Conservation (phyloP, 2,888 invertebrate species). For the Volucella inanis region DNA sequence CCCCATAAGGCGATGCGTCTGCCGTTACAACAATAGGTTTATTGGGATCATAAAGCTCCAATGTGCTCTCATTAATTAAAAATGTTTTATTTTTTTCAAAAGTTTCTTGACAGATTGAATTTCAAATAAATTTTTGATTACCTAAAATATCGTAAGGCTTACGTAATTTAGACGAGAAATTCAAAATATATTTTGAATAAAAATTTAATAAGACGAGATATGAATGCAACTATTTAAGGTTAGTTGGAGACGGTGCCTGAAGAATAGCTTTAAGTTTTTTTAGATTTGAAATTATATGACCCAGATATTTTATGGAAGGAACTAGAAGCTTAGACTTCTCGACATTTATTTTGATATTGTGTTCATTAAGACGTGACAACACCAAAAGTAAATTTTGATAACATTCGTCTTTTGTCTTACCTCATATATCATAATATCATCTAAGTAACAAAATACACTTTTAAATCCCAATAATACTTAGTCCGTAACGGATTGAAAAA, state of each 20-base stretch:
- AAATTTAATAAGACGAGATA: constrained; percentile 53
- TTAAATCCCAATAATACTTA: constrained; percentile 10
- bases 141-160: no score
- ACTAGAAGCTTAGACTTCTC: constrained; percentile 56
- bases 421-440: constrained; percentile 59
- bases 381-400: no score
- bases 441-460: constrained; percentile 49
- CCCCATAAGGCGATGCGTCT: no score
- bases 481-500: constrained; percentile 23
- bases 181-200: constrained; percentile 48
- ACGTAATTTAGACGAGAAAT: constrained; percentile 54
- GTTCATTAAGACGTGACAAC: no score
- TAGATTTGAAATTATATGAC: constrained; percentile 48
- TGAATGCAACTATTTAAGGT: no score
- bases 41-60: constrained; percentile 45
- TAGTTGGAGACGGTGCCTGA: no score
- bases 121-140: constrained; percentile 63
- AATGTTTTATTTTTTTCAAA: constrained; percentile 50
- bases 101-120: constrained; percentile 32
- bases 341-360: background rate
- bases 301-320: constrained; percentile 45
- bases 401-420: background rate
- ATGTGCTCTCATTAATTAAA: constrained; percentile 17
- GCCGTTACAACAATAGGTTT: constrained; percentile 32
- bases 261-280: constrained; percentile 64